These are phyloP conservation scores for Chironomus tentans DNA, from an alignment of 2,888 invertebrate species.

Conservation along the genomic window DNA sequence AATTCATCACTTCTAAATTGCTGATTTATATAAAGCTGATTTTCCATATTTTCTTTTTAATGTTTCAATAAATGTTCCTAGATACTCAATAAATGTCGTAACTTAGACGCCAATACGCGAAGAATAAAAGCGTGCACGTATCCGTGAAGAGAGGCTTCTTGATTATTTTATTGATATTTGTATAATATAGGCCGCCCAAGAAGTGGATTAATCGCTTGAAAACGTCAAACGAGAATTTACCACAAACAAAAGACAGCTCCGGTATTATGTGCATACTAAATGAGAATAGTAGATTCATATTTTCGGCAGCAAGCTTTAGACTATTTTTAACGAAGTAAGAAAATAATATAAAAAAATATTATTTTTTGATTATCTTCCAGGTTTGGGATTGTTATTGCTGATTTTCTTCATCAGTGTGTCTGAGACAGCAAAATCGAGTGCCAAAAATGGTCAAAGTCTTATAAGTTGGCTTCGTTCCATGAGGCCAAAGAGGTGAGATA, in stretches of 20 bases:
- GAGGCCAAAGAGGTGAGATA: constrained; percentile 20
- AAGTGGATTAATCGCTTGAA: not conserved
- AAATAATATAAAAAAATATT: not conserved
- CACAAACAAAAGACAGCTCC: not conserved
- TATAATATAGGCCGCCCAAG: not conserved
- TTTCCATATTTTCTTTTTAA: constrained; percentile 2
- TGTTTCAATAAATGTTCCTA: not conserved
- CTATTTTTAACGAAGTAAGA: not conserved
- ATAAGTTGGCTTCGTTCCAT: constrained; percentile 19
- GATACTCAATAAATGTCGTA: not conserved
- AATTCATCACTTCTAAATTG: constrained; percentile 3
- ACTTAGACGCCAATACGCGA: not conserved
- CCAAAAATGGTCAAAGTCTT: constrained; percentile 8
- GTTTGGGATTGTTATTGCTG: constrained; percentile 14
- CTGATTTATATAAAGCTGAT: not conserved
- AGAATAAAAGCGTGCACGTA: not conserved
- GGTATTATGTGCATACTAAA: not conserved
- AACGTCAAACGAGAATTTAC: not conserved
- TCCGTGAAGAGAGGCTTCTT: constrained; percentile 1
- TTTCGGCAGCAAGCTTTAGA: not conserved
- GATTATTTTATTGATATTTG: not conserved
- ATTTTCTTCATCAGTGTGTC: not conserved
- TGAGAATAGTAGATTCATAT: not conserved
- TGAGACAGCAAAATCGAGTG: not conserved
- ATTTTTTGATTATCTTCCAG: constrained; percentile 1